A percentile compares a stretch with the other conserved stretches of the same genome.
phyloP scores from a whole-genome alignment of 1,140 invertebrate species.

The Drosophila kanapiae region DNA sequence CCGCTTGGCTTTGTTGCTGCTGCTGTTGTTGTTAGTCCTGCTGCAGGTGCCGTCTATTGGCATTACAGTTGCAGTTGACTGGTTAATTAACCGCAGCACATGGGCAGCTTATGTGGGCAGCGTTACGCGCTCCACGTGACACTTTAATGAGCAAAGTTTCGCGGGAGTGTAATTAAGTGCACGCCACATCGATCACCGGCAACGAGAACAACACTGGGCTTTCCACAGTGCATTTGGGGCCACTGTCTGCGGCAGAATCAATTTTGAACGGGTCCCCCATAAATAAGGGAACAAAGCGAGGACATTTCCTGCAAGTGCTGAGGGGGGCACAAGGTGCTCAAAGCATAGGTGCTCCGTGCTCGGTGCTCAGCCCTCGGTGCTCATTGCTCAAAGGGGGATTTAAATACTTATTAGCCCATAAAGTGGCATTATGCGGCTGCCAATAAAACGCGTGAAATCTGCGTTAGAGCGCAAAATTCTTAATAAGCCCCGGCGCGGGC shows the following conservation, averaged over 20 bases:
- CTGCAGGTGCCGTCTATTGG: slow-evolving; percentile 1
- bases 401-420: slow-evolving; percentile 70
- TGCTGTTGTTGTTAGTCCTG: slow-evolving; percentile 6
- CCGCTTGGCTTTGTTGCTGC: not conserved
- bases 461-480: slow-evolving; percentile 61
- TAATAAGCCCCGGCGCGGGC: slow-evolving; percentile 60
- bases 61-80: slow-evolving; percentile 47
- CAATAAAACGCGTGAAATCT: slow-evolving; percentile 69
- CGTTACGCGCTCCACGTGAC: slow-evolving; percentile 61
- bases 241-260: slow-evolving; percentile 20
- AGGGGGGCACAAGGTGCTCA: not conserved
- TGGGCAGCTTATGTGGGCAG: slow-evolving; percentile 43
- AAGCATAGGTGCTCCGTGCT: not conserved
- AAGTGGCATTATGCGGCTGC: slow-evolving; percentile 66
- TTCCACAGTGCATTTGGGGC: slow-evolving; percentile 7
- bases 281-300: slow-evolving; percentile 31
- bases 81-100: slow-evolving; percentile 61
- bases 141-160: slow-evolving; percentile 77
- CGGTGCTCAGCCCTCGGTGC: not conserved
- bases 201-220: slow-evolving; percentile 7
- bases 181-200: slow-evolving; percentile 38
- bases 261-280: slow-evolving; percentile 31
- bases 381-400: slow-evolving; percentile 36
- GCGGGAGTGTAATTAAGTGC: slow-evolving; percentile 70
- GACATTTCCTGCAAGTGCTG: slow-evolving; percentile 6